Base-by-base conservation (phyloP, 2,888 invertebrate genomes). In the Troilus luridus region DNA sequence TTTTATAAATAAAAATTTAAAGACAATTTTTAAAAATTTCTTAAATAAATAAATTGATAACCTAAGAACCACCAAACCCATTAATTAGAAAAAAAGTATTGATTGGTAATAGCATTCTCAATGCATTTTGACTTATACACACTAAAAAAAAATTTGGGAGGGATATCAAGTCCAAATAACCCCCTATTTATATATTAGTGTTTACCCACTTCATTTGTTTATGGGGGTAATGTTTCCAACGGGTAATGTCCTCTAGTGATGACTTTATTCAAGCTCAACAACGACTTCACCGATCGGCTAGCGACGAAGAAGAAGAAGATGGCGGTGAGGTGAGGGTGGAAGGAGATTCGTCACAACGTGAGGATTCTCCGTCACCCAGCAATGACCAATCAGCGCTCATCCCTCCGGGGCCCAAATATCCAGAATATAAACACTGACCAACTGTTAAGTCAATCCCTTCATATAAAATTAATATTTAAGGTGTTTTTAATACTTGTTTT, bases 191-290 rank as follows among this genome's bases (percentile, higher is more conserved):
- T 41, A 67, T 89, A 89, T 89, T 89, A 89, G 89, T 64, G 85
- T 89, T 62, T 89, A 60, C 60, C 60, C 88, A 88, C 60, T 64
- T 89, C 64, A 89, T 89, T 89, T 88, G 60, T 88, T 62, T 89
- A 89, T 89, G 60, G 62, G 89, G 89, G 64, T 89, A 89, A 89
- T 89, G 89, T 89, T 89, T 89, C 92, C 88, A 92, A 67, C 91
- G 88, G 90, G 81, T 92, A 90, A 89, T 97, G 96, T 97, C 97
- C 97, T 97, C 96, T 97, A 98, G 97, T 97, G 97, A 97, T 97
- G 97, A 97, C 96, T 98, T 97, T 97, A 97, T 97, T 97, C 97
- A 98, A 97, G 97, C 98, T 97, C 98, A 97, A 97, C 97, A 97
- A 97, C 97, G 97, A 96, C 96, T 97, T 97, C 97, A 97, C 97